Base-by-base conservation (phyloP, 2,888 invertebrate genomes). In the Chloromyia formosa region DNA sequence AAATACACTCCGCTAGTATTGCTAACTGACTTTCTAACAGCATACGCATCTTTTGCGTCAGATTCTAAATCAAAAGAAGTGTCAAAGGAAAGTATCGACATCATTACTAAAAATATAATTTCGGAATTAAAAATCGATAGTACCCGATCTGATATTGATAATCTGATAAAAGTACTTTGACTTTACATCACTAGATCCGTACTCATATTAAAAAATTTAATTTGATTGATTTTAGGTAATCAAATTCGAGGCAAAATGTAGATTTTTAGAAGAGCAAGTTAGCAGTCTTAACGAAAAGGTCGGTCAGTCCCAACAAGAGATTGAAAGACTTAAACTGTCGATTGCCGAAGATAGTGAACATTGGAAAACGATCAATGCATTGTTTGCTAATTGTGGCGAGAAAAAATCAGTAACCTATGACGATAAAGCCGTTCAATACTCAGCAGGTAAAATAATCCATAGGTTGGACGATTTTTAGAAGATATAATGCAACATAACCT, bases 1-100 rank as follows among this genome's bases (percentile, higher is more conserved):
- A 83, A 85, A 79, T 85, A 82, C 71, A 85, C 85, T 42, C 85
- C 85, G 0, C 75, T 85, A 58, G 81, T 85, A 80, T 82, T 83
- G 79, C 80, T 85, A 1, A 81, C 80, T 22, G 84, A 85, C 75
- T 86, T 84, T 77, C 81, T 83, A 53, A 82, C 81, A 75, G 80
- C 83, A 14, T 82, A 83, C 72, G 78, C 80, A 16, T 82, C 81
- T 75, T 82, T 83, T 68, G 77, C 76, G 5, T 80, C 77, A 12
- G 78, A 78, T 4, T 16, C 75, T 1, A 75, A 75, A 71, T 78
- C 76, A 22, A 76, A 77, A 74, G 5, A 35, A 62, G 16, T 23
- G 22, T 3, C 18, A 22, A 10, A n/a, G n/a, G 18, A 35, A 71
- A 14, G 20, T 72, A 9, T 10, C 64, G 10, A 61, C 45, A 45